Evolutionary conservation across 2,113 vertebrate genomes (phyloP).

Genomic region (Phalacrocorax brasilianus): DNA sequence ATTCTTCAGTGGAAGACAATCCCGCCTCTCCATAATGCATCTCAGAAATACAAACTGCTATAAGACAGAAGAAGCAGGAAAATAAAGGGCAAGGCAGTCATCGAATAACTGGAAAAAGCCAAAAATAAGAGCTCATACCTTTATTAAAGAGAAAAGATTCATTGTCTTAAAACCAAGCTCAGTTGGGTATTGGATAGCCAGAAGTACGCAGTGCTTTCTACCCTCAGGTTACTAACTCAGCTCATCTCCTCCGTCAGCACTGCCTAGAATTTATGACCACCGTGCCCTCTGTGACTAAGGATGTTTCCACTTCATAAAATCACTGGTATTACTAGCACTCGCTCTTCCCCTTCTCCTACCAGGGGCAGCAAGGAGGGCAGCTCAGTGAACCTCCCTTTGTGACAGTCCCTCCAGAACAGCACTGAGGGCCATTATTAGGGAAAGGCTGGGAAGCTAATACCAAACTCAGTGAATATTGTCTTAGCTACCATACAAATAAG

Average conservation of each 20-base stretch:
- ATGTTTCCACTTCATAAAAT: constrained; percentile 49
- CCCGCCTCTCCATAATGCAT: background rate
- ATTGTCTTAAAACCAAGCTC: background rate
- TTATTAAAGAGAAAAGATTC: background rate
- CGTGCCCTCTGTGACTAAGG: background rate
- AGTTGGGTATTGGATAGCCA: background rate
- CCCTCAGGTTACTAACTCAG: background rate
- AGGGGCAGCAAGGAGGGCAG: background rate
- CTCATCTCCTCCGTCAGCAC: background rate
- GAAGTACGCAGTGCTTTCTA: background rate
- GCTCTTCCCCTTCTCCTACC: background rate
- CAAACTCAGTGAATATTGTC: background rate
- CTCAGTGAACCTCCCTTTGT: background rate
- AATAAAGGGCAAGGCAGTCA: background rate
- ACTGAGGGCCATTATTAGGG: background rate
- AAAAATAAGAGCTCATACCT: background rate
- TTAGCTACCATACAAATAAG: background rate
- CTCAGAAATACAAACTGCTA: background rate
- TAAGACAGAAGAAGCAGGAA: background rate
- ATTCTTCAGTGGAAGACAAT: constrained; percentile 25
- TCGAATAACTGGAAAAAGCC: background rate
- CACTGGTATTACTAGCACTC: background rate
- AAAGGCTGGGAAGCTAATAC: background rate
- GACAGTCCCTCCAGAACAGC: background rate
- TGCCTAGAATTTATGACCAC: constrained; percentile 17